Evolutionary conservation across 1,140 invertebrate species (phyloP).

Genomic region (Phymorhynchus buccinoides): DNA sequence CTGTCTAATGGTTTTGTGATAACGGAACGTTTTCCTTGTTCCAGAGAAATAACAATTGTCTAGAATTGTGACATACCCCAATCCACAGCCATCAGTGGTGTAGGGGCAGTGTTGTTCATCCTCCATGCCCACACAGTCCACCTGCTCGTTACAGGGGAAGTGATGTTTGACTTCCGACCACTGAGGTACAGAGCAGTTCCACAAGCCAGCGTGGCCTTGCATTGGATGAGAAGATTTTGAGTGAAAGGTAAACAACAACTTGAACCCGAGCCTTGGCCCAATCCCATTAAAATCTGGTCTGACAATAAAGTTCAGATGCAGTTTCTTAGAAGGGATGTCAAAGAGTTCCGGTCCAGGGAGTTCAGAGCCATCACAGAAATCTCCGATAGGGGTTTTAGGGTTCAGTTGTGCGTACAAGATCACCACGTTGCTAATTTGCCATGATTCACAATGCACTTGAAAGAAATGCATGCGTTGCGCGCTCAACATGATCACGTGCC

Average conservation of each 20-base stretch:
- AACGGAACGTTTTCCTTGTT: too few species aligned
- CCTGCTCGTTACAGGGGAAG: too few species aligned
- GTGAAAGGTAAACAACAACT: conserved; percentile 7
- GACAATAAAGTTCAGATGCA: neutral
- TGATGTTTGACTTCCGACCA: conserved; percentile 17
- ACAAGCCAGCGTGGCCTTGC: neutral
- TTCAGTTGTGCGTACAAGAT: too few species aligned
- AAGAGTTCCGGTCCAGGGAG: too few species aligned
- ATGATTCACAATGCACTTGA: too few species aligned
- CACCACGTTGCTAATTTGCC: neutral
- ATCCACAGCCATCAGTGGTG: too few species aligned
- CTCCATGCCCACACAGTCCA: too few species aligned
- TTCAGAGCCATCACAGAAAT: too few species aligned
- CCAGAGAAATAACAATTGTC: neutral
- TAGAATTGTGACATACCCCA: neutral
- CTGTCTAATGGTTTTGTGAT: neutral
- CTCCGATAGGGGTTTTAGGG: too few species aligned
- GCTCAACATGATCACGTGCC: neutral
- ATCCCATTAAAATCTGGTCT: too few species aligned
- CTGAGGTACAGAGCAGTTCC: conserved; percentile 29
- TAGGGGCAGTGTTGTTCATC: too few species aligned
- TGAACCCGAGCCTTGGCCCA: neutral
- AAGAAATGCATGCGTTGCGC: neutral
- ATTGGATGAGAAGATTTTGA: neutral
- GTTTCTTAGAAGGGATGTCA: too few species aligned